phyloP scores from a whole-genome alignment of 2,113 vertebrate genomes.

The Grallaria varia region DNA sequence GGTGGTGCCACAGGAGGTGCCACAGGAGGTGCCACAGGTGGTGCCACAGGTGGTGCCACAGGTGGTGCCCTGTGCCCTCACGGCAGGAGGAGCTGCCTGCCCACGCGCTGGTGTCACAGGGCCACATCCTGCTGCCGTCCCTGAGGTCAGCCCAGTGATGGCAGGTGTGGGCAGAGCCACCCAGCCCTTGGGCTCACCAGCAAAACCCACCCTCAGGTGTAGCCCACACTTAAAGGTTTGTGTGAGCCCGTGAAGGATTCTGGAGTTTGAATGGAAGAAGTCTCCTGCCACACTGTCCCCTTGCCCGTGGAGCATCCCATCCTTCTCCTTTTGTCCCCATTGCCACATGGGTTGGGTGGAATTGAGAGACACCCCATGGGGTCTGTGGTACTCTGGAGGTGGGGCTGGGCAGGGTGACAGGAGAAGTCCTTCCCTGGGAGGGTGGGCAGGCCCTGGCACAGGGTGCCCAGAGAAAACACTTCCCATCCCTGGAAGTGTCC shows the following conservation, averaged over 20 bases:
- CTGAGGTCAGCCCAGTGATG: neutral
- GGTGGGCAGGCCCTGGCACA: neutral
- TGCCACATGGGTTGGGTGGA: fast-evolving
- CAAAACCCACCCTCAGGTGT: fast-evolving
- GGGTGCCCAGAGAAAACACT: neutral
- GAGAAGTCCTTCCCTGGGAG: neutral
- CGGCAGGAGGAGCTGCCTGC: neutral
- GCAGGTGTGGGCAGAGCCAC: neutral
- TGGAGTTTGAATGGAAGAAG: fast-evolving
- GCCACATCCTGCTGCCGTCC: neutral
- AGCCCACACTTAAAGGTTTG: fast-evolving
- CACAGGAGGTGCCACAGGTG: neutral
- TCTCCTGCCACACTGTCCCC: fast-evolving
- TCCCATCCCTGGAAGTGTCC: neutral
- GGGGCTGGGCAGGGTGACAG: neutral
- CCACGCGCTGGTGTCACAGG: neutral
- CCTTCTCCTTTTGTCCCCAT: neutral
- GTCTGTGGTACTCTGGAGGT: neutral
- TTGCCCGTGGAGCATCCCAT: neutral
- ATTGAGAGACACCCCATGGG: fast-evolving
- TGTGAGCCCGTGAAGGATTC: neutral
- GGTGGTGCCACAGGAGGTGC: neutral
- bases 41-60: neutral
- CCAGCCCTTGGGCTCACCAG: neutral
- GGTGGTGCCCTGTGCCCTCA: neutral